Conservation (phyloP, 2,113 vertebrate species). For the Odocoileus virginianus region DNA sequence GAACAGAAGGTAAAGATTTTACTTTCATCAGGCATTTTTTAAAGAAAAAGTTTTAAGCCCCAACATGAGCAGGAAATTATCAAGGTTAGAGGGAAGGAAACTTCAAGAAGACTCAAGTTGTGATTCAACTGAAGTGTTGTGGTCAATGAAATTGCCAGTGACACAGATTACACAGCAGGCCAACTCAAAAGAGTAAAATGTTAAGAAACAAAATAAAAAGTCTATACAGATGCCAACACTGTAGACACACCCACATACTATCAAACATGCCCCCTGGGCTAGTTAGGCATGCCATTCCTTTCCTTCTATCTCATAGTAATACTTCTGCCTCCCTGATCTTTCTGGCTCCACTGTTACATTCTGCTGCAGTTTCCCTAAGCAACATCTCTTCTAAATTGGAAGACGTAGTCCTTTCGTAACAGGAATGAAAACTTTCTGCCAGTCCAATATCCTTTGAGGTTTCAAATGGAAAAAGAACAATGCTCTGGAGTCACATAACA, state of each 20-base stretch:
- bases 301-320: neutral
- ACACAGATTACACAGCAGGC: conserved; percentile 31
- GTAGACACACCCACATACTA: neutral
- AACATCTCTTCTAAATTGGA: conserved; percentile 2
- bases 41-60: neutral
- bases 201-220: conserved; percentile 34
- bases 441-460: neutral
- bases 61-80: neutral
- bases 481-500: neutral
- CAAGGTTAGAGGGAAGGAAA: neutral
- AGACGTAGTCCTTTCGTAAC: neutral
- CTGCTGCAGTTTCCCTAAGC: conserved; percentile 13
- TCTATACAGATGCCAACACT: neutral
- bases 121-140: neutral
- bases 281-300: conserved; percentile 28
- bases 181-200: conserved; percentile 9
- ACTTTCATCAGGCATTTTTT: neutral
- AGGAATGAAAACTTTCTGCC: conserved; percentile 12
- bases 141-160: neutral
- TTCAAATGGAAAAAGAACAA: conserved; percentile 25
- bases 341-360: neutral
- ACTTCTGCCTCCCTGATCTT: neutral
- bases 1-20: neutral
- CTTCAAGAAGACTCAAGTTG: neutral
- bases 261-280: conserved; percentile 2